A percentile compares a stretch with the other conserved stretches of the same genome.
Conservation (phyloP, 1,140 invertebrate species). For the Drosophila tani region DNA sequence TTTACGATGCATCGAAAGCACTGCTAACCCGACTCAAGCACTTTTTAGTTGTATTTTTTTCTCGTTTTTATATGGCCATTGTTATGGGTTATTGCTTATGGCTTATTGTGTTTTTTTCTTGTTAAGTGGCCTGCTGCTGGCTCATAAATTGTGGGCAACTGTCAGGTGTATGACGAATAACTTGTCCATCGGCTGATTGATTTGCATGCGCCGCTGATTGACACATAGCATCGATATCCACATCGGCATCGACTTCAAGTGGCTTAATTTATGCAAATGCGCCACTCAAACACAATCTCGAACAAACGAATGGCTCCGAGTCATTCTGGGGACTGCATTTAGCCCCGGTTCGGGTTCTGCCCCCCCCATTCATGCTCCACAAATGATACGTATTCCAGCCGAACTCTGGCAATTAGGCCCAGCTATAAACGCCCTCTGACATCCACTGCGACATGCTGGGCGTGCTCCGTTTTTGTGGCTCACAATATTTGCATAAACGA, state of each 20-base stretch:
- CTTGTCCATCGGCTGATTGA: conserved; percentile 63
- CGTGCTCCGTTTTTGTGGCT: conserved; percentile 40
- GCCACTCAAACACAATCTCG: conserved; percentile 34
- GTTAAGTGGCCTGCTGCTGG: conserved; percentile 59
- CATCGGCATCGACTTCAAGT: conserved; percentile 59
- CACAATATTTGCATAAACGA: conserved; percentile 74
- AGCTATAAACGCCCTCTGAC: conserved; percentile 56
- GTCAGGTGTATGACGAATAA: conserved; percentile 70
- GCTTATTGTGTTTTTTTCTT: conserved; percentile 30
- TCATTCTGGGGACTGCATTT: conserved; percentile 43
- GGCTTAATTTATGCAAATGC: conserved; percentile 79
- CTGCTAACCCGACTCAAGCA: conserved; percentile 18
- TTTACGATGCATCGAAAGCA: conserved; percentile 51
- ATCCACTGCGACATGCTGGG: conserved; percentile 67
- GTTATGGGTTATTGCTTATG: conserved; percentile 23
- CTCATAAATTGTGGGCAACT: conserved; percentile 73
- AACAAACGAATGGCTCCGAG: conserved; percentile 2
- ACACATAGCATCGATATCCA: conserved; percentile 54
- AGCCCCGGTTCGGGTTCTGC: conserved; percentile 40
- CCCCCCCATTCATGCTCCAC: conserved; percentile 45
- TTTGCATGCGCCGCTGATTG: conserved; percentile 62
- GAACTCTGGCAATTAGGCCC: conserved; percentile 50
- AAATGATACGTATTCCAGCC: conserved; percentile 16
- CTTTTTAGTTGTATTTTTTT: conserved; percentile 28
- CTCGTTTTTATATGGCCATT: conserved; percentile 31